These are phyloP conservation scores for Caenorhabditis latens DNA, from an alignment of 1,140 invertebrate genomes.

Conservation along the genomic window DNA sequence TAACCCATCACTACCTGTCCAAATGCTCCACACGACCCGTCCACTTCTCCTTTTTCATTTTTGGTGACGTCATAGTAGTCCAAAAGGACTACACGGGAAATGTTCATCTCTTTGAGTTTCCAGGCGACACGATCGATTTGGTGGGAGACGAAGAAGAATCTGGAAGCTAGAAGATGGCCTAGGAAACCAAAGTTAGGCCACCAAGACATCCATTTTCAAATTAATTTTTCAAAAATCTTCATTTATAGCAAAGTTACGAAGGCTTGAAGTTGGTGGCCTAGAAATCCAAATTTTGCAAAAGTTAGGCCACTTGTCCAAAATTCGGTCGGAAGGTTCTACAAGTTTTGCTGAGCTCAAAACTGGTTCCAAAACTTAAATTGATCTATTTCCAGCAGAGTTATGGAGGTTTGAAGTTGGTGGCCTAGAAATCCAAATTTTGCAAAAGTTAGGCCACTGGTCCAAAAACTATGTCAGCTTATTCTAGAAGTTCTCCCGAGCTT, in stretches of 20 bases:
- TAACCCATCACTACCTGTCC: constrained; percentile 46
- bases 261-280: not conserved
- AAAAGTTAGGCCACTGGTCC: too few species aligned
- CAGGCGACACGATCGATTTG: constrained; percentile 48
- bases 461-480: too few species aligned
- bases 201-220: not conserved
- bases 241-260: not conserved
- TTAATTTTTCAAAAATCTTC: not conserved
- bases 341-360: not conserved
- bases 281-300: not conserved
- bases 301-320: not conserved
- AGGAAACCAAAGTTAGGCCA: too few species aligned
- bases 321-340: too few species aligned
- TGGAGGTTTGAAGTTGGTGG: too few species aligned
- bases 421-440: too few species aligned
- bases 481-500: too few species aligned
- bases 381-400: not conserved
- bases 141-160: constrained; percentile 43
- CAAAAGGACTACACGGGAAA: constrained; percentile 38
- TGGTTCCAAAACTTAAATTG: not conserved
- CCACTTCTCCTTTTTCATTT: constrained; percentile 55
- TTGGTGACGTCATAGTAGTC: constrained; percentile 59
- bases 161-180: not conserved
- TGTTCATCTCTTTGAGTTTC: not conserved
- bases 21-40: constrained; percentile 54